phyloP scores from a whole-genome alignment of 2,113 vertebrate species.

The Elephantulus edwardii region DNA sequence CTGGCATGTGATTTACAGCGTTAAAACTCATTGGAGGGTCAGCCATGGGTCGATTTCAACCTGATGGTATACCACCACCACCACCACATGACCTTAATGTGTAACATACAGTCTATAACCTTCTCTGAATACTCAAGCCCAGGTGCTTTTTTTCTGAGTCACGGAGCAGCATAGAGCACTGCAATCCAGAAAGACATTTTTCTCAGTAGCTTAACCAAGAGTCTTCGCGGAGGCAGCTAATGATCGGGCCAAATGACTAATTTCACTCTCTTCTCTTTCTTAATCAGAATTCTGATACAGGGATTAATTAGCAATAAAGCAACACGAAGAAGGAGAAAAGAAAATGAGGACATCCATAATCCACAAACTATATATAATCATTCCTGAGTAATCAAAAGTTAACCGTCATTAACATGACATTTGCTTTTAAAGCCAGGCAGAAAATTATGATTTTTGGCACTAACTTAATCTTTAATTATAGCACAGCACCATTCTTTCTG shows the following conservation, averaged over 20 bases:
- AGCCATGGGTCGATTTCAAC: too few relatives aligned
- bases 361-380: constrained; percentile 74
- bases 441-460: constrained; percentile 74
- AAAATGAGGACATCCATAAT: constrained; percentile 77
- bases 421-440: constrained; percentile 69
- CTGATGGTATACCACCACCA: too few relatives aligned
- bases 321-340: constrained; percentile 69
- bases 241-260: constrained; percentile 72
- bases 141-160: background rate
- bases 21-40: too few relatives aligned
- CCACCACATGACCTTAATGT: background rate
- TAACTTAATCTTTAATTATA: constrained; percentile 70
- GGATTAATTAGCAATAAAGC: constrained; percentile 79
- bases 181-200: constrained; percentile 53
- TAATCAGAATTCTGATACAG: constrained; percentile 77
- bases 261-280: constrained; percentile 73
- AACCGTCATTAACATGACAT: constrained; percentile 71
- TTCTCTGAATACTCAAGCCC: background rate
- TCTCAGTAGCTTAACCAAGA: constrained; percentile 49
- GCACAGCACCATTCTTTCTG: constrained; percentile 66
- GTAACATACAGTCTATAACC: background rate
- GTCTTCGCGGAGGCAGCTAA: constrained; percentile 60
- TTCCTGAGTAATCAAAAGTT: constrained; percentile 61
- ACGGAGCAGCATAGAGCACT: background rate
- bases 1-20: too few relatives aligned